A percentile compares a stretch with the other conserved stretches of the same genome.
These are phyloP conservation scores for Hypothenemus hampei DNA, from an alignment of 1,140 invertebrate species.

Conservation along the genomic window DNA sequence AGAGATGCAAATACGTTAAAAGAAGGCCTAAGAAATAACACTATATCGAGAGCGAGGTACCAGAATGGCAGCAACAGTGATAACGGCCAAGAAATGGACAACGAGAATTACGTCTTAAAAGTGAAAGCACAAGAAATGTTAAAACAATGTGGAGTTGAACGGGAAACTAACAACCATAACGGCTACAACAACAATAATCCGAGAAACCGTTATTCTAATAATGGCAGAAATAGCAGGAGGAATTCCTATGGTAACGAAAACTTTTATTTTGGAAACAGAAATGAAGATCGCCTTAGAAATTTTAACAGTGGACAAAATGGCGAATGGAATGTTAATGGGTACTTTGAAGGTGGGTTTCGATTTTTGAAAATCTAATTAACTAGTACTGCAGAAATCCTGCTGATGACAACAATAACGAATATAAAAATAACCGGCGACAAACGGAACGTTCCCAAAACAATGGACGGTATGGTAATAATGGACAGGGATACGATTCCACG, in stretches of 20 bases:
- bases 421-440: neutral
- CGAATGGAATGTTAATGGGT: conserved; percentile 21
- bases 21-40: conserved; percentile 10
- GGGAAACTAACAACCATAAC: neutral
- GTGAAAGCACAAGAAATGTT: conserved; percentile 23
- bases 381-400: neutral
- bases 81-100: conserved; percentile 10
- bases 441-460: neutral
- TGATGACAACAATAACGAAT: neutral
- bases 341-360: conserved; percentile 8
- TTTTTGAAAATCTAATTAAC: neutral
- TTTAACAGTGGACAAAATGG: conserved; percentile 4
- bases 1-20: conserved; percentile 11
- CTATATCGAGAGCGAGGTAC: conserved; percentile 18
- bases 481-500: neutral
- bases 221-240: neutral
- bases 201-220: neutral
- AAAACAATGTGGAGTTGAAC: conserved; percentile 19
- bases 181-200: neutral
- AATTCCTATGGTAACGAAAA: neutral
- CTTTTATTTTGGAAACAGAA: neutral
- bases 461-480: neutral
- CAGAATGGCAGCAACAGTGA: neutral
- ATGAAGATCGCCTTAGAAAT: neutral
- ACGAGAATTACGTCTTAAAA: conserved; percentile 21